Evolutionary conservation across 2,113 vertebrate genomes (phyloP).

Genomic region (Hemicordylus capensis): DNA sequence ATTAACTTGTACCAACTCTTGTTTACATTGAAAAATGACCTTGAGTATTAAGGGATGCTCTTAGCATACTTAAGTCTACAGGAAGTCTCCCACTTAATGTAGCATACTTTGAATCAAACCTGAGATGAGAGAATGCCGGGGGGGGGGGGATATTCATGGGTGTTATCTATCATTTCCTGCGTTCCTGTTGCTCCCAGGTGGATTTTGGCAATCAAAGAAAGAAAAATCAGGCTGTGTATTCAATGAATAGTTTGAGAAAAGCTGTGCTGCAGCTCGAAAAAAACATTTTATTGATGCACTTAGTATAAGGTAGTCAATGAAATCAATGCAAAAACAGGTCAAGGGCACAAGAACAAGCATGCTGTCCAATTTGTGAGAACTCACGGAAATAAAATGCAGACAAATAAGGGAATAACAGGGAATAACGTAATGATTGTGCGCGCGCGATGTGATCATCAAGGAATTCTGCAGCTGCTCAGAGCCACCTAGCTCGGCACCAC

Average conservation of each 20-base stretch:
- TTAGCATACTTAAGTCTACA: neutral
- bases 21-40: neutral
- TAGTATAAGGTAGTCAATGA: slow-evolving; percentile 41
- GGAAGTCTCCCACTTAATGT: neutral
- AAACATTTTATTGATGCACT: slow-evolving; percentile 46
- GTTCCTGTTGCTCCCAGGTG: neutral
- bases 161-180: neutral
- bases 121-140: slow-evolving; percentile 7
- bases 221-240: neutral
- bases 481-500: neutral
- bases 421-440: slow-evolving; percentile 53
- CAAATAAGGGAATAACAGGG: slow-evolving; percentile 54
- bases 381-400: slow-evolving; percentile 60
- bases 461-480: neutral
- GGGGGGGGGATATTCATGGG: neutral
- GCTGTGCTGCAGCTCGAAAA: slow-evolving; percentile 13
- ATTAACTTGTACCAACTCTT: neutral
- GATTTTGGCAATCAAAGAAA: neutral
- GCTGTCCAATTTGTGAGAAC: slow-evolving; percentile 48
- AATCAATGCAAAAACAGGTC: slow-evolving; percentile 45
- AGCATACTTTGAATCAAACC: neutral
- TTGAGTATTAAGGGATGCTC: neutral
- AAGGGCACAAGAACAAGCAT: slow-evolving; percentile 50
- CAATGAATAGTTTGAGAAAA: slow-evolving; percentile 27
- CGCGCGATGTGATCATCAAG: slow-evolving; percentile 34